These are phyloP conservation scores for Ciona savignyi DNA, from an alignment of 23 tunicate genomes.

Conservation along the genomic window DNA sequence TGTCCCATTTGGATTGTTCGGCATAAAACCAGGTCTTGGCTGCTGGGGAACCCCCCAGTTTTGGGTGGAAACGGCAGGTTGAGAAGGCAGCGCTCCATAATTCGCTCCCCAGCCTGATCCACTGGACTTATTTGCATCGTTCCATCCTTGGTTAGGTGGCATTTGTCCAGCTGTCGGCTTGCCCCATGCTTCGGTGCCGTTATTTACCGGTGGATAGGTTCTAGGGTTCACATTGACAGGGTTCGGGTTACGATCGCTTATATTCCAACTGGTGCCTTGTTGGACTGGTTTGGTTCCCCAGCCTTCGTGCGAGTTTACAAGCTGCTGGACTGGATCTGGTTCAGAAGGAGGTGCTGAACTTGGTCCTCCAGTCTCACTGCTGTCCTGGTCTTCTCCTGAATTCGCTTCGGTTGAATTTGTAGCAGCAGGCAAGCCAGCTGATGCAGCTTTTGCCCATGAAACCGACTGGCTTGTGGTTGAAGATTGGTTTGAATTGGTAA, in stretches of 20 bases:
- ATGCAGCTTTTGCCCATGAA: conserved; percentile 70
- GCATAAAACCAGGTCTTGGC: conserved; percentile 21
- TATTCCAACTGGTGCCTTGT: conserved; percentile 86
- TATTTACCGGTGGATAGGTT: conserved; percentile 28
- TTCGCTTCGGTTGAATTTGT: conserved; percentile 7
- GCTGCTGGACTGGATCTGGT: conserved; percentile 61
- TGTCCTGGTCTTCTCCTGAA: conserved; percentile 14
- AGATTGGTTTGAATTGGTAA: conserved; percentile 10
- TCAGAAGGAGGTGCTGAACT: conserved; percentile 17
- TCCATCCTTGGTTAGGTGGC: conserved; percentile 30
- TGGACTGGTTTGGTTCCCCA: conserved; percentile 92
- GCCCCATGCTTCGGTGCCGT: conserved; percentile 96
- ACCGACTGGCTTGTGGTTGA: conserved; percentile 36
- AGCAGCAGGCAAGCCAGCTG: conserved; percentile 37
- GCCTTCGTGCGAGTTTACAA: conserved; percentile 91
- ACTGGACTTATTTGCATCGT: not conserved
- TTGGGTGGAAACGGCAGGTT: conserved; percentile 1
- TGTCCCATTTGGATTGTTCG: conserved; percentile 8
- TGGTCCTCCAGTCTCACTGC: conserved; percentile 5
- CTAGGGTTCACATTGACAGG: conserved; percentile 10
- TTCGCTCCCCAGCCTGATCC: conserved; percentile 21
- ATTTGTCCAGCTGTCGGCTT: conserved; percentile 29
- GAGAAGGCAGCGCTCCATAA: conserved; percentile 3
- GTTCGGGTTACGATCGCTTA: conserved; percentile 16
- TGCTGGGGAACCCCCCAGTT: conserved; percentile 22